phyloP scores from a whole-genome alignment of 2,888 invertebrate genomes.

The Lutraria lutraria region DNA sequence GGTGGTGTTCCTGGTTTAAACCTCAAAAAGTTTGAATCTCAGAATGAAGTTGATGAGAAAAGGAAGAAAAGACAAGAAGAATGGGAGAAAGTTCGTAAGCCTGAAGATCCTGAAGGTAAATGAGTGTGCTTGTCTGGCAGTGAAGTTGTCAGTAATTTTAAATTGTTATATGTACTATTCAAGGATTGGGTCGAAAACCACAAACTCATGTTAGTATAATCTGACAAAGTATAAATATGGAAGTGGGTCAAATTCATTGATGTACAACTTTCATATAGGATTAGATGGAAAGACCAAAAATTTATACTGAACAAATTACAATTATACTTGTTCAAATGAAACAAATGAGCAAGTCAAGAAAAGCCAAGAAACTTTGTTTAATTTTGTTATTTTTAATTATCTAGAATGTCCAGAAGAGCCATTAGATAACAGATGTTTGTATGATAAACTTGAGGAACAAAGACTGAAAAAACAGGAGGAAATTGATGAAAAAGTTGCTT shows the following conservation, averaged over 20 bases:
- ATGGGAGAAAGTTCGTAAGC: constrained; percentile 97
- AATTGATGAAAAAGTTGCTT: constrained; percentile 97
- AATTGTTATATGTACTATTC: too few species aligned
- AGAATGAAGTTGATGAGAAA: constrained; percentile 94
- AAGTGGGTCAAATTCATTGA: too few species aligned
- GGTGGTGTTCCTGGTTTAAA: constrained; percentile 61
- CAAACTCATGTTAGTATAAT: too few species aligned
- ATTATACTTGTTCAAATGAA: too few species aligned
- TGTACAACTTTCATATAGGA: too few species aligned
- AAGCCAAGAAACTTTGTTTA: background rate
- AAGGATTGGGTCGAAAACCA: too few species aligned
- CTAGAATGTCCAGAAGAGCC: constrained; percentile 92
- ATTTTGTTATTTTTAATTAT: constrained; percentile 69
- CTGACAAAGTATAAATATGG: too few species aligned
- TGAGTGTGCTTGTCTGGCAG: constrained; percentile 90
- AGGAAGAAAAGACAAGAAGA: constrained; percentile 95
- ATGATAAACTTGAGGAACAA: constrained; percentile 96
- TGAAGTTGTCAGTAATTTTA: background rate
- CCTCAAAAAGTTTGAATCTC: constrained; percentile 91
- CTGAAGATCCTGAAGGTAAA: constrained; percentile 95
- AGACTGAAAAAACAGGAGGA: constrained; percentile 96
- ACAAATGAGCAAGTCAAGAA: too few species aligned
- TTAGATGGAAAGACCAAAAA: too few species aligned
- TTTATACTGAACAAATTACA: too few species aligned
- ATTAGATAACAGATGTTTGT: constrained; percentile 91